A percentile compares a stretch with the other conserved stretches of the same genome.
Evolutionary conservation across 2,888 invertebrate genomes (phyloP).

Genomic region (Gastrophysa polygoni): DNA sequence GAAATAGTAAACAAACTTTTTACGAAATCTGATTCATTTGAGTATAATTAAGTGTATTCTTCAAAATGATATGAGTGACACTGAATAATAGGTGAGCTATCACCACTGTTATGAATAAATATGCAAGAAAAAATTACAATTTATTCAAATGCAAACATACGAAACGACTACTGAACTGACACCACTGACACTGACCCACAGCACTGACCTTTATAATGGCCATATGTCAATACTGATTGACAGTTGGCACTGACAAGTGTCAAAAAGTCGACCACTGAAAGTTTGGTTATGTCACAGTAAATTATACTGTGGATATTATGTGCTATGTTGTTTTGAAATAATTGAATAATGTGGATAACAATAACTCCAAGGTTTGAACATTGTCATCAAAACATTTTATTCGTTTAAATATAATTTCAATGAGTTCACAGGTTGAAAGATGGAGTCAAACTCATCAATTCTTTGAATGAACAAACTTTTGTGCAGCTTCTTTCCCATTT

Average conservation of each 20-base stretch:
- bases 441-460: conserved; percentile 49
- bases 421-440: conserved; percentile 42
- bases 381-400: too few species aligned
- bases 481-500: conserved; percentile 45
- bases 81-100: not conserved
- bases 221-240: too few species aligned
- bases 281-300: too few species aligned
- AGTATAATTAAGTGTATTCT: too few species aligned
- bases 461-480: conserved; percentile 45
- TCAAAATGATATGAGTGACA: too few species aligned
- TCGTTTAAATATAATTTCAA: too few species aligned
- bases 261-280: too few species aligned
- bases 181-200: too few species aligned
- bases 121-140: not conserved
- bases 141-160: not conserved
- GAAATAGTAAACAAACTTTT: conserved; percentile 4
- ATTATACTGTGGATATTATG: too few species aligned
- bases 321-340: too few species aligned
- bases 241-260: too few species aligned
- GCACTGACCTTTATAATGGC: too few species aligned
- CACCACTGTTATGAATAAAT: not conserved
- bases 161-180: not conserved
- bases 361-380: not conserved
- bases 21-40: not conserved
- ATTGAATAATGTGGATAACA: not conserved